phyloP scores from a whole-genome alignment of 2,888 invertebrate species.

The Standfussiana lucernea region DNA sequence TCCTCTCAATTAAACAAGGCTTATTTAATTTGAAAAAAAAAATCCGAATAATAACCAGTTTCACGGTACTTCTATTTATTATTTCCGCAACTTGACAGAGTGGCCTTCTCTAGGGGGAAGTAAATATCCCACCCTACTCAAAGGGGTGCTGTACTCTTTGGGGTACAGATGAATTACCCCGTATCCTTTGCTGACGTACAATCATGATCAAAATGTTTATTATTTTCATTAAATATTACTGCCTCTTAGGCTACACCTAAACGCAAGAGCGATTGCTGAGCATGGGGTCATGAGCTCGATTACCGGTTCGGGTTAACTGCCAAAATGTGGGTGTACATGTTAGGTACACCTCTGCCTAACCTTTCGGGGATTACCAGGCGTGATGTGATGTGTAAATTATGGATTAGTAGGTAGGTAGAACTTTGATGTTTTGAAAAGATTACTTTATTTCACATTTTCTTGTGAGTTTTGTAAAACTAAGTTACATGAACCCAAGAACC shows the following conservation, averaged over 20 bases:
- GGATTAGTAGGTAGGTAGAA: no score
- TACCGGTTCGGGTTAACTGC: no score
- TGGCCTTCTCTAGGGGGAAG: slow-evolving; percentile 47
- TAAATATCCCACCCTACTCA: slow-evolving; percentile 58
- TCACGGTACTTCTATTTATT: slow-evolving; percentile 70
- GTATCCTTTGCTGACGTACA: slow-evolving; percentile 58
- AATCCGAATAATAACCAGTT: slow-evolving; percentile 62
- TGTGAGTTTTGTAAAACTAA: neutral
- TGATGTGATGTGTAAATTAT: no score
- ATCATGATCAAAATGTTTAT: slow-evolving; percentile 52
- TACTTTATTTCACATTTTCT: neutral
- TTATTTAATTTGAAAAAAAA: slow-evolving; percentile 38
- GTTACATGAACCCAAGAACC: neutral
- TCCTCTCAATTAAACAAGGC: slow-evolving; percentile 57
- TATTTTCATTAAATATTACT: slow-evolving; percentile 19
- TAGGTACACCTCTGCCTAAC: no score
- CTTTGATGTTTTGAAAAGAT: neutral
- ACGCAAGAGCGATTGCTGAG: no score
- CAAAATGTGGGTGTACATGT: no score
- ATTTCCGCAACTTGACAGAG: slow-evolving; percentile 68
- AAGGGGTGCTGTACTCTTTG: slow-evolving; percentile 40
- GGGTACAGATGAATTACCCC: slow-evolving; percentile 62
- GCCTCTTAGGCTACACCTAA: no score
- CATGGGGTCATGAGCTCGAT: no score
- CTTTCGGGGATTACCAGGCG: no score